These are phyloP conservation scores for Babyrousa celebensis DNA, from an alignment of 2,797 vertebrate species.

Conservation along the genomic window DNA sequence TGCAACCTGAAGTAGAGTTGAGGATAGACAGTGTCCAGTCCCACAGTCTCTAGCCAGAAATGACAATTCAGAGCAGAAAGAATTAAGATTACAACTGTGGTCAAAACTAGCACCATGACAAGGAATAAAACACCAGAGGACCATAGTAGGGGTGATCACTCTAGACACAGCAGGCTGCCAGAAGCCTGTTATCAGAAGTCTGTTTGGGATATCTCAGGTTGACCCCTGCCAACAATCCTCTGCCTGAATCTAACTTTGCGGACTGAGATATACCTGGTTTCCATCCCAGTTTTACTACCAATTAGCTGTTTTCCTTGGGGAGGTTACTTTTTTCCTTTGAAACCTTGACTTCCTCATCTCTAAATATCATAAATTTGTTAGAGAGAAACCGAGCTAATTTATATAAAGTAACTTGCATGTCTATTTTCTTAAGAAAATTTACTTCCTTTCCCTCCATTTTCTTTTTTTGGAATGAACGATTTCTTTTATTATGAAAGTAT, in stretches of 20 bases:
- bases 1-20: conserved; percentile 15
- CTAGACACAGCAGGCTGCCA: background rate
- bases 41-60: background rate
- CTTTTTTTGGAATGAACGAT: background rate
- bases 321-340: conserved; percentile 49
- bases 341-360: background rate
- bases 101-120: background rate
- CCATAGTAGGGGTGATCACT: background rate
- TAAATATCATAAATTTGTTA: background rate
- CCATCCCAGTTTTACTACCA: background rate
- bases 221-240: background rate
- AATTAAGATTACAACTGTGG: background rate
- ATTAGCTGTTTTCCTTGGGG: background rate
- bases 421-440: conserved; percentile 18
- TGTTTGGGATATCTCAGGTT: background rate
- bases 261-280: background rate
- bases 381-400: conserved; percentile 6
- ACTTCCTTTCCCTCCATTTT: background rate
- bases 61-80: background rate
- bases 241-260: background rate
- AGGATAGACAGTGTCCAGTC: background rate
- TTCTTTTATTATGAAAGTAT: conserved; percentile 19
- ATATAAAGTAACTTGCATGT: background rate
- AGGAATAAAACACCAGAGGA: background rate
- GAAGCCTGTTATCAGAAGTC: background rate